Evolutionary conservation across 2,113 vertebrate species (phyloP), one percentile per base, ranked within the genome.

Genomic region (Hippocampus abdominalis): DNA sequence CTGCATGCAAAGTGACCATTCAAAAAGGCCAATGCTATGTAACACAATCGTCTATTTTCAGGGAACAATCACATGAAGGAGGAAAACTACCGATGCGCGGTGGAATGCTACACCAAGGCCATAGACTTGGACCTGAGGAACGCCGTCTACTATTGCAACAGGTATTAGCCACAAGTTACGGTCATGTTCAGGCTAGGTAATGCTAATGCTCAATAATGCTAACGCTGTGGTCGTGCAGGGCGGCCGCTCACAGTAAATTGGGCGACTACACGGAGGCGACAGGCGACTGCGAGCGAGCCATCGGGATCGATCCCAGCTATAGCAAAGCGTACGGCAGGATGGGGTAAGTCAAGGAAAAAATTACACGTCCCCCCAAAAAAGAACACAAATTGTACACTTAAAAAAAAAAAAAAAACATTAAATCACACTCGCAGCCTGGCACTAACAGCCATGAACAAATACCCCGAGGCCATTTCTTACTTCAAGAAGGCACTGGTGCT

Each of bases 61-160:
- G 97, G 96, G 64, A 99, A 99, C 84, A 97, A 97, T 81, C 95
- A 97, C 81, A 98, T 98, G 96, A 98, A 97, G 86, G 96, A 98
- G 81, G 96, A 98, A 91, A 98, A 96, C 84, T 98, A 95, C 60
- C 86, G 89, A 78, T 93, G 94, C 65, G 97, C 97, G 11, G 90
- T 98, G 85, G 96, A 95, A 66, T 97, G 95, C 82, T 99, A 99
- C 72, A 95, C 93, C 15, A 93, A 93, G 84, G 96, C 97, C 73
- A 94, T 99, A 69, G 92, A 97, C 70, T 48, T 99, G 93, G 96
- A 99, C 89, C 90, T 95, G 65, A 95, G 94, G 72, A 98, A 98
- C 60, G 96, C 97, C 0, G 96, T 99, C 53, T 98, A 98, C 89
- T 98, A 95, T 82, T 98, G 96, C 78, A 99, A 99, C 87, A 96